These are phyloP conservation scores for Zaprionus nigranus DNA, from an alignment of 1,140 invertebrate species.

Conservation along the genomic window DNA sequence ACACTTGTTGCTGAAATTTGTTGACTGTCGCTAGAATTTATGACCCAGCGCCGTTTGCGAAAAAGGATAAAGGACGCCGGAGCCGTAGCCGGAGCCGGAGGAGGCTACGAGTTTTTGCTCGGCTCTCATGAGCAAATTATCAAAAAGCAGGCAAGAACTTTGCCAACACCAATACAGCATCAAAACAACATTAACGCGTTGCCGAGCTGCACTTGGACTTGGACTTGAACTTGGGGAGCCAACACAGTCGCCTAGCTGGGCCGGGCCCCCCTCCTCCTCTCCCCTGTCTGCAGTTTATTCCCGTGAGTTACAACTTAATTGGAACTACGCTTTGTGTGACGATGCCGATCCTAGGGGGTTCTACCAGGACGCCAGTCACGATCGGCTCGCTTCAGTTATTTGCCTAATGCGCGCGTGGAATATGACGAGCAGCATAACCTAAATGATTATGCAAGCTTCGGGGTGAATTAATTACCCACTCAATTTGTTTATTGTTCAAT, in stretches of 20 bases:
- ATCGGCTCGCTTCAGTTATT: constrained; percentile 70
- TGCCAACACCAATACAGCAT: constrained; percentile 65
- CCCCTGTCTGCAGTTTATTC: constrained; percentile 12
- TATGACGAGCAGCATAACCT: constrained; percentile 52
- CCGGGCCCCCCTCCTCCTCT: neutral
- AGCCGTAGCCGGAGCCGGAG: constrained; percentile 4
- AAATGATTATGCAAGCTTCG: neutral
- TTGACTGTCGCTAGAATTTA: constrained; percentile 84
- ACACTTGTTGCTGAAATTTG: constrained; percentile 84
- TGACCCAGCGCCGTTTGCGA: constrained; percentile 57
- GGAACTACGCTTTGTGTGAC: constrained; percentile 60
- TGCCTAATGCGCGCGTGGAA: constrained; percentile 74
- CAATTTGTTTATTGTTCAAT: constrained; percentile 3
- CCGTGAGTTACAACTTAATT: constrained; percentile 83
- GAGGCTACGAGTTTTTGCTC: constrained; percentile 48
- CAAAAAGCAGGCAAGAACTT: constrained; percentile 44
- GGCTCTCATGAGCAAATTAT: constrained; percentile 60
- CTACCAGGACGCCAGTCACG: constrained; percentile 62
- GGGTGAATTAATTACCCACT: neutral
- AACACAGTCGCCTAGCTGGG: neutral
- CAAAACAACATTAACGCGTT: constrained; percentile 76
- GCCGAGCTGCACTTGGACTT: constrained; percentile 18
- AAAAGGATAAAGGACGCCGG: constrained; percentile 29
- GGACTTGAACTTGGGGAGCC: constrained; percentile 31
- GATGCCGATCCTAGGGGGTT: constrained; percentile 11